Evolutionary conservation across 1,140 invertebrate species (phyloP), one percentile per base, ranked within the genome.

Genomic region (Diachasmimorpha longicaudata): DNA sequence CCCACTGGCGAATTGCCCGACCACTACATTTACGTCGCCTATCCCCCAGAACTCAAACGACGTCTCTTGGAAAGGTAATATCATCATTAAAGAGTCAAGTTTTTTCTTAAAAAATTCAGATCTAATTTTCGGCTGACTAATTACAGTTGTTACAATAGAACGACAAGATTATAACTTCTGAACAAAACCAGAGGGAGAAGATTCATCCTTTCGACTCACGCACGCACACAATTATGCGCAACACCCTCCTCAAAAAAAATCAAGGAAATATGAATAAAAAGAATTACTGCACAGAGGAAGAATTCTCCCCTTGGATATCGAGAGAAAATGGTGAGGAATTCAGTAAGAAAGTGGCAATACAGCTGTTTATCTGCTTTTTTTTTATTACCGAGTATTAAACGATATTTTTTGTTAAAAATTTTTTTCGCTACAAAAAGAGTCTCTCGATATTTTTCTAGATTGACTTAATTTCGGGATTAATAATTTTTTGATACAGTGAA

Each of bases 21-120:
- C 87, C 94, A 95, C 85, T 96, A 95, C 86, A 95, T 96, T 79
- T 96, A 95, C 86, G 95, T 95, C 75, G 94, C 94, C 66, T 96
- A 96, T 90, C 95, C 95, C 69, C 94, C 95, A 13, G 95, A 95
- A 87, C 90, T 96, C 42, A 95, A 95, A 86, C 91, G 94, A 79
- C 90, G 94, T 69, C 90, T 95, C 78, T 90, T 95, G 72, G 94
- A 95, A 89, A 95, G 94, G 93, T 95, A 93, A 85, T 46, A 55
- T 44, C n/a, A 36, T 39, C 55, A 55, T 66, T 39, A 72, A 31
- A 23, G 55, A 9, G n/a, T 21, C 2, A 68, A 58, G 44, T 52
- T 46, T 48, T 31, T 14, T 16, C 16, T 71, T 68, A 72, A 44
- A 72, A 48, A n/a, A n/a, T 46, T 44, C 39, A 48, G 77, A 25